Evolutionary conservation across 2,888 invertebrate genomes (phyloP), one percentile per base, ranked within the genome.

Genomic region (Diarsia dahlii): DNA sequence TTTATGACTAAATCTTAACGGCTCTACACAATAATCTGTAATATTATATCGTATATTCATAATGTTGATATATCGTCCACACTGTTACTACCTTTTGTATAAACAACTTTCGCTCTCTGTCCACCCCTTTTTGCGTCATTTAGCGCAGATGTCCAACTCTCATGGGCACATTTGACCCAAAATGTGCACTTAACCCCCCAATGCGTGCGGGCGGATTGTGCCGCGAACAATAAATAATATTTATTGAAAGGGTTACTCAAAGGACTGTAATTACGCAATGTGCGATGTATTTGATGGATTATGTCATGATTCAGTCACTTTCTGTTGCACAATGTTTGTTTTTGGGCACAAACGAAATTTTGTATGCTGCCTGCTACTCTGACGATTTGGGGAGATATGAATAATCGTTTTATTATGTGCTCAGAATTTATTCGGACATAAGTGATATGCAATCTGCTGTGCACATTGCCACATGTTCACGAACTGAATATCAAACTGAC

Each of bases 111-210:
- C 90, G 88, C 91, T 90, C 80, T 85, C 77, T 63, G 71, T 70
- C 83, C 74, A 90, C 89, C 92, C 93, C 91, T 89, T 90, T 68
- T 89, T 81, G 84, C 86, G 83, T 84, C 90, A 90, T 86, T 88
- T 83, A 76, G 89, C 87, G 87, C 94, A 94, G 94, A 93, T 94
- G 94, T 89, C 89, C 90, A 81, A 83, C 72, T 86, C 89, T 70
- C 89, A 84, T 68, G 81, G 86, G 89, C 81, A 84, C 86, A 82
- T 89, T 89, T 88, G 87, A 85, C 88, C 87, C 88, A 88, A 92
- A 84, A 88, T 83, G 78, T 86, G 82, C 87, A 83, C 86, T 86
- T 81, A 87, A 81, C 88, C 87, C 88, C 77, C 81, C 81, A 85
- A 79, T 71, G 81, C 83, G 90, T 89, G 93, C 89, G 93, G 91